Conservation (phyloP, 2,113 vertebrate genomes). For the Amazona guildingii region DNA sequence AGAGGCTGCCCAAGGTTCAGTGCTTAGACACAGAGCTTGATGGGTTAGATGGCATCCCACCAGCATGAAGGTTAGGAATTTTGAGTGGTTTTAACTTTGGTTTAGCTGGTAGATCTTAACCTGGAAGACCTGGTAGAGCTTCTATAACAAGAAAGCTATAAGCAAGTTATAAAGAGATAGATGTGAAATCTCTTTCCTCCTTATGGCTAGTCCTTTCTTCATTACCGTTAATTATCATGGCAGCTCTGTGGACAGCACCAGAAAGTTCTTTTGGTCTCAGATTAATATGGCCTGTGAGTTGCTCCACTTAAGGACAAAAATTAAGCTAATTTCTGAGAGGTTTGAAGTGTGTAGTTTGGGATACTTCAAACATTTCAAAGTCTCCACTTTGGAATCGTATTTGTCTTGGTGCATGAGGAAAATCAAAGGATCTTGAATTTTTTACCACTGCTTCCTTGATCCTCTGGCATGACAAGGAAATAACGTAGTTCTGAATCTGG, state of each 20-base stretch:
- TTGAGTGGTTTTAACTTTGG: not conserved
- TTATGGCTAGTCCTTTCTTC: not conserved
- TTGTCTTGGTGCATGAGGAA: not conserved
- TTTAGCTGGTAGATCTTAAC: not conserved
- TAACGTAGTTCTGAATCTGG: not conserved
- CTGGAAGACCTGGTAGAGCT: not conserved
- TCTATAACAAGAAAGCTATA: not conserved
- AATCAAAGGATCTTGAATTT: not conserved
- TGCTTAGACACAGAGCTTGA: not conserved
- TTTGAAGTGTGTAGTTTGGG: not conserved
- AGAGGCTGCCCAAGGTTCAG: not conserved
- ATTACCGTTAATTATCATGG: not conserved
- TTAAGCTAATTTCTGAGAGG: not conserved
- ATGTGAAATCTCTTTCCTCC: not conserved
- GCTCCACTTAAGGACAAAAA: not conserved
- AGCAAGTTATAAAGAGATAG: not conserved
- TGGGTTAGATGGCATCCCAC: not conserved
- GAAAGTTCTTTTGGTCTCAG: not conserved
- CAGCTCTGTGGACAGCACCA: not conserved
- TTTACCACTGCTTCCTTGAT: not conserved
- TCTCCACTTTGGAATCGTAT: not conserved
- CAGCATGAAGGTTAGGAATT: not conserved
- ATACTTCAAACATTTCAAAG: not conserved
- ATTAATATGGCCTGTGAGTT: not conserved
- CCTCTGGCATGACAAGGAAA: not conserved